Evolutionary conservation across 2,113 vertebrate genomes (phyloP).

Genomic region (Cephalopholis sonnerati): DNA sequence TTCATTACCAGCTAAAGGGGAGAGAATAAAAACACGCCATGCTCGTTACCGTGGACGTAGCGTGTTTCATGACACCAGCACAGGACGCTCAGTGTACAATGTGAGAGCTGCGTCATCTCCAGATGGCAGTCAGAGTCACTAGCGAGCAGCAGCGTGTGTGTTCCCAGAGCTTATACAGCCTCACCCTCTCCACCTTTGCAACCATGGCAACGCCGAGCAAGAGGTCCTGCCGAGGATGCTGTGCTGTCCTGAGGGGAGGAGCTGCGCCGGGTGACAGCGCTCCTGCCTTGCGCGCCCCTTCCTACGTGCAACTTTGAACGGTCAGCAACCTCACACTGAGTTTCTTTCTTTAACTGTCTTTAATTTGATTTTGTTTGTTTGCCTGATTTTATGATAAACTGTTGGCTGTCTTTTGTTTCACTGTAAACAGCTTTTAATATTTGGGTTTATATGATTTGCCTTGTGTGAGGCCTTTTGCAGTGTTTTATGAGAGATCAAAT

Average conservation of each 20-base stretch:
- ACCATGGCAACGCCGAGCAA: slow-evolving; percentile 84
- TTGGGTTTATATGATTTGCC: not conserved
- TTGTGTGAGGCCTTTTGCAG: too few species aligned
- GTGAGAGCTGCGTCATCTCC: slow-evolving; percentile 71
- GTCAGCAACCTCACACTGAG: not conserved
- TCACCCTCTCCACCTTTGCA: slow-evolving; percentile 85
- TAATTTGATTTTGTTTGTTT: not conserved
- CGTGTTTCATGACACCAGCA: slow-evolving; percentile 5
- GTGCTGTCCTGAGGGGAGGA: slow-evolving; percentile 68
- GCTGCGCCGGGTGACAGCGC: slow-evolving; percentile 43
- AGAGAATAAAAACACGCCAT: not conserved
- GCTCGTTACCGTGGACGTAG: not conserved
- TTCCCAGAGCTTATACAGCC: slow-evolving; percentile 61
- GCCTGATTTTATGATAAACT: not conserved
- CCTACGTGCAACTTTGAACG: not conserved
- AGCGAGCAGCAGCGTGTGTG: slow-evolving; percentile 36
- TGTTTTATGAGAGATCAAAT: too few species aligned
- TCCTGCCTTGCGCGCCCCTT: slow-evolving; percentile 48
- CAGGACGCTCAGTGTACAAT: slow-evolving; percentile 28
- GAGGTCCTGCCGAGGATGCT: slow-evolving; percentile 73
- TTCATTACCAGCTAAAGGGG: not conserved
- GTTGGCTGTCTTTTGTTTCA: not conserved
- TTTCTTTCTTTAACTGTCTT: not conserved
- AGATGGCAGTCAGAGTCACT: slow-evolving; percentile 74
- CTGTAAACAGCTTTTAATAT: not conserved